phyloP scores from a whole-genome alignment of 2,888 invertebrate genomes.

The Thecophora atra region DNA sequence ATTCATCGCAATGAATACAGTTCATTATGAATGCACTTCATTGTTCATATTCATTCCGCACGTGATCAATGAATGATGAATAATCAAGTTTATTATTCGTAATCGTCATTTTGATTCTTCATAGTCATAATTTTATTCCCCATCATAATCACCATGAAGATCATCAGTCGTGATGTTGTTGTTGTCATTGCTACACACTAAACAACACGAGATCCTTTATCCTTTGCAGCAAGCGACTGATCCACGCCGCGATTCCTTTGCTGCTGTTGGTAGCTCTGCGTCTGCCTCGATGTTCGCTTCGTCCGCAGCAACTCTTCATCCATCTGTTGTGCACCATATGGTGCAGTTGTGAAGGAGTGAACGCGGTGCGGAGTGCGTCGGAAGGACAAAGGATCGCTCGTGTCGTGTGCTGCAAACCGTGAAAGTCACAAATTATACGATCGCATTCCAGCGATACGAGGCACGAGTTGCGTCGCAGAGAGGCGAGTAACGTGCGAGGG shows the following conservation, averaged over 20 bases:
- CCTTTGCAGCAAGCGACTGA: no score
- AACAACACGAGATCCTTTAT: no score
- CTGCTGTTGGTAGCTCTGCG: background rate
- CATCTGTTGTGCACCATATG: slow-evolving; percentile 34
- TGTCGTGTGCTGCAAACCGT: slow-evolving; percentile 55
- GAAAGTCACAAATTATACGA: slow-evolving; percentile 65
- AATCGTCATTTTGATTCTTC: no score
- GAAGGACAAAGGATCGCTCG: slow-evolving; percentile 13
- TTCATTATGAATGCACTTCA: no score
- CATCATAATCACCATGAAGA: no score
- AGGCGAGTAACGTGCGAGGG: slow-evolving; percentile 11
- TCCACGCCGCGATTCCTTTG: background rate
- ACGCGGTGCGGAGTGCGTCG: background rate
- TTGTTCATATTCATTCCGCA: no score
- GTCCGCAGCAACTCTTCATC: background rate
- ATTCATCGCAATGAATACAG: no score
- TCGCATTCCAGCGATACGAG: slow-evolving; percentile 61
- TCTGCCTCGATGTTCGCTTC: background rate
- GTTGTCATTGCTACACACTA: no score
- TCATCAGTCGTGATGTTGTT: no score
- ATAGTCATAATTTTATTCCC: no score
- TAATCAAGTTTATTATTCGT: no score
- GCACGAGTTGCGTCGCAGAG: slow-evolving; percentile 56
- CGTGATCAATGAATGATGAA: no score
- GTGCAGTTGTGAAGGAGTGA: slow-evolving; percentile 15